Evolutionary conservation across 2,888 invertebrate genomes (phyloP).

Genomic region (Mystacides longicornis): DNA sequence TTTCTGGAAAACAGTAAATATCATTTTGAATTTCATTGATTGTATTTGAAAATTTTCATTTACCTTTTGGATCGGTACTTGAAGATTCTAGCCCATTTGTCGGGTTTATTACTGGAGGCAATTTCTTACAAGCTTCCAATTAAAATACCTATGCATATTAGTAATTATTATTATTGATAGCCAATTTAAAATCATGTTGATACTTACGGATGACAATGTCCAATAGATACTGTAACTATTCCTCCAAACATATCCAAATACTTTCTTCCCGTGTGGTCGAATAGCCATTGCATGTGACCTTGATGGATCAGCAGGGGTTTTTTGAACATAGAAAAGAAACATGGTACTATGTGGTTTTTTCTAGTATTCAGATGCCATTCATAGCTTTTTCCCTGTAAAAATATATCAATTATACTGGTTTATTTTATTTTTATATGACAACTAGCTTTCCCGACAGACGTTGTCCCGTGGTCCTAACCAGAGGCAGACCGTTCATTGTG

Average conservation of each 20-base stretch:
- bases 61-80: background rate
- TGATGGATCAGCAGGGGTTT: slow-evolving; percentile 77
- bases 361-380: slow-evolving; percentile 53
- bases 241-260: slow-evolving; percentile 96
- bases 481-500: too few species aligned
- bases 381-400: slow-evolving; percentile 52
- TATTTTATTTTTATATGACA: too few species aligned
- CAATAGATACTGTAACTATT: slow-evolving; percentile 95
- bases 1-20: slow-evolving; percentile 68
- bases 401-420: background rate
- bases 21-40: too few species aligned
- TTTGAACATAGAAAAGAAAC: slow-evolving; percentile 66
- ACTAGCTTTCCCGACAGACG: too few species aligned
- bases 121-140: too few species aligned
- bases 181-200: background rate
- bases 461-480: too few species aligned
- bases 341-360: slow-evolving; percentile 60
- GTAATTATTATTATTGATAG: too few species aligned
- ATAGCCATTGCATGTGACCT: slow-evolving; percentile 89
- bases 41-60: too few species aligned
- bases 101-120: too few species aligned
- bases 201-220: slow-evolving; percentile 95
- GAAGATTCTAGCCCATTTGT: too few species aligned
- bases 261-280: slow-evolving; percentile 74
- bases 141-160: too few species aligned